Base-by-base conservation (phyloP, 1,140 invertebrate genomes). In the Heliconius hermathena region DNA sequence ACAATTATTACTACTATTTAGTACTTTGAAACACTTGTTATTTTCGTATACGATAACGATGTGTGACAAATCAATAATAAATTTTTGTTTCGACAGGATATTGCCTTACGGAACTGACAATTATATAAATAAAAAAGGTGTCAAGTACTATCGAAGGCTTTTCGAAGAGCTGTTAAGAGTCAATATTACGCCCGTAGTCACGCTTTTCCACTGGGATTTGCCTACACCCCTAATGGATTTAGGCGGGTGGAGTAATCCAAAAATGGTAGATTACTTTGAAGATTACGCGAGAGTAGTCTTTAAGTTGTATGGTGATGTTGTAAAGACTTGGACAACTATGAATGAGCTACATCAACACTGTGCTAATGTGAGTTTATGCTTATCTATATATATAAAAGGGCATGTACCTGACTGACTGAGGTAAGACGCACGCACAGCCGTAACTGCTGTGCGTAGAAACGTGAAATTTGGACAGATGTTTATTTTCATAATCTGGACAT, bases 231-330 rank as follows among this genome's bases (percentile, higher is more conserved):
- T 96, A 2, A 94, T 96, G 93, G 94, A 96, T 4, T 85, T 96
- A 18, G 96, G 96, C 3, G 96, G 96, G 8, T 96, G 96, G 96
- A 89, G 90, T 0, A 96, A 97, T 87, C 90, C 93, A 3, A 85
- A 94, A 57, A 95, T 96, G 73, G 92, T 95, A 2, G 94, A 96
- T 76, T 96, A 95, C 92, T 97, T 96, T 81, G 95, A 94, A 75
- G 96, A 96, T 85, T 97, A 96, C 83, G 96, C 96, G 0, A 90
- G 94, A 79, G 81, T 97, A 5, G 92, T 95, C 1, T 96, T 97
- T 76, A 92, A 94, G 38, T 89, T 95, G 79, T 96, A 96, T 76
- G 96, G 96, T 0, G 95, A 96, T 91, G 88, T 96, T 52, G 95
- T 97, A 1, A 95, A 95, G 88, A 88, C 82, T 6, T 96, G 95